These are phyloP conservation scores for Drosophila hawaiiensis DNA, from an alignment of 2,888 invertebrate genomes.

Conservation along the genomic window DNA sequence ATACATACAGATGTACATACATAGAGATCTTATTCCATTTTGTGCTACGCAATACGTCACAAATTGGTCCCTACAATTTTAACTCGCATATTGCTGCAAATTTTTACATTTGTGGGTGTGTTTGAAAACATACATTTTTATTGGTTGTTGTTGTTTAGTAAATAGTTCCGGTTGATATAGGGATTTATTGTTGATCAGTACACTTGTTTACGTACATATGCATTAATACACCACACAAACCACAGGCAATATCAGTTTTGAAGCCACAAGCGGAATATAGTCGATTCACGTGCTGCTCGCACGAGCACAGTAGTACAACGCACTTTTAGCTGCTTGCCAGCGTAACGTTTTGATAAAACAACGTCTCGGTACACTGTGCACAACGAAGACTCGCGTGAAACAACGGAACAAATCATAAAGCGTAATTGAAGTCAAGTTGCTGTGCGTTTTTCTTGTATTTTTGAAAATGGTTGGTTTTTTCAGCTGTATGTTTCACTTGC, in stretches of 20 bases:
- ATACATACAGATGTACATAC: too few relatives aligned
- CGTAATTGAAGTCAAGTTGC: slow-evolving; percentile 55
- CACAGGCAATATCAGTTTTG: slow-evolving; percentile 11
- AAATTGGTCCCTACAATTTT: background rate
- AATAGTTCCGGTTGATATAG: slow-evolving; percentile 12
- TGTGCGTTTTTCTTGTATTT: slow-evolving; percentile 32
- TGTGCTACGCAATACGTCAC: slow-evolving; percentile 30
- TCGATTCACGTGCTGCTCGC: slow-evolving; percentile 60
- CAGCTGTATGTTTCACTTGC: slow-evolving; percentile 35
- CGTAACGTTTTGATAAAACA: background rate
- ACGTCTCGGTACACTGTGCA: slow-evolving; percentile 38
- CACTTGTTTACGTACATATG: background rate
- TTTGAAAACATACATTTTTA: background rate
- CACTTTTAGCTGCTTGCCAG: slow-evolving; percentile 1
- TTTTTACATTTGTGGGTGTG: background rate
- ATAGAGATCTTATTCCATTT: slow-evolving; percentile 22
- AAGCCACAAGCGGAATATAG: slow-evolving; percentile 5
- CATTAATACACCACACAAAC: background rate
- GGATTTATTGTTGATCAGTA: background rate
- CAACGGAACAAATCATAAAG: slow-evolving; percentile 52
- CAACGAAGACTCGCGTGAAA: slow-evolving; percentile 52
- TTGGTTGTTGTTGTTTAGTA: background rate
- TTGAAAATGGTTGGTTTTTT: slow-evolving; percentile 44
- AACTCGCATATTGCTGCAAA: background rate
- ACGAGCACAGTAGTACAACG: slow-evolving; percentile 48